phyloP scores from a whole-genome alignment of 2,113 vertebrate species.

The Nothocercus julius region DNA sequence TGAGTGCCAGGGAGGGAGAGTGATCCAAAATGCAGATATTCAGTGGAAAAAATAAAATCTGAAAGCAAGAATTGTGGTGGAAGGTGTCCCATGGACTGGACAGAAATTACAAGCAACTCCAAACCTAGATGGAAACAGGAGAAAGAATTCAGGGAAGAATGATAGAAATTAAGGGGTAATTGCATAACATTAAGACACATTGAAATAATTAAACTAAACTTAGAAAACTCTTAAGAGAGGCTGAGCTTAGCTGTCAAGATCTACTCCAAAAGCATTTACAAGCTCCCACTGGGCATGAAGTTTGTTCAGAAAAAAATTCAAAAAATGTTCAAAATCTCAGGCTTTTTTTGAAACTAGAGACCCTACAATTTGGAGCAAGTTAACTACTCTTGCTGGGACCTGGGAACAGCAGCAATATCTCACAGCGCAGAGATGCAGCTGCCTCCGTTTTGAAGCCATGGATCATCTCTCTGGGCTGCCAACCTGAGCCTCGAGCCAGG shows the following conservation, averaged over 20 bases:
- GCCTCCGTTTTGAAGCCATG: rapidly evolving
- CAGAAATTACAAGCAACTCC: background rate
- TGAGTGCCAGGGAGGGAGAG: background rate
- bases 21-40: conserved; percentile 51
- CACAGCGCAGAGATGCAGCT: background rate
- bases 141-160: background rate
- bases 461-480: background rate
- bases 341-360: background rate
- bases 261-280: background rate
- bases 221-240: background rate
- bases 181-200: background rate
- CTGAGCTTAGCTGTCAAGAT: background rate
- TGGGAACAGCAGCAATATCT: background rate
- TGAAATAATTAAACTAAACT: background rate
- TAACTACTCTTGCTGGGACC: background rate
- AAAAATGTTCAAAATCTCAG: background rate
- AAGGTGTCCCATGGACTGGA: background rate
- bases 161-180: background rate
- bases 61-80: background rate
- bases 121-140: background rate
- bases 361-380: background rate
- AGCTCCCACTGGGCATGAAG: background rate
- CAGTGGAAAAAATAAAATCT: background rate
- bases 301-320: background rate
- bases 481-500: background rate